phyloP scores from a whole-genome alignment of 1,140 invertebrate species.

The Sinonovacula constricta region DNA sequence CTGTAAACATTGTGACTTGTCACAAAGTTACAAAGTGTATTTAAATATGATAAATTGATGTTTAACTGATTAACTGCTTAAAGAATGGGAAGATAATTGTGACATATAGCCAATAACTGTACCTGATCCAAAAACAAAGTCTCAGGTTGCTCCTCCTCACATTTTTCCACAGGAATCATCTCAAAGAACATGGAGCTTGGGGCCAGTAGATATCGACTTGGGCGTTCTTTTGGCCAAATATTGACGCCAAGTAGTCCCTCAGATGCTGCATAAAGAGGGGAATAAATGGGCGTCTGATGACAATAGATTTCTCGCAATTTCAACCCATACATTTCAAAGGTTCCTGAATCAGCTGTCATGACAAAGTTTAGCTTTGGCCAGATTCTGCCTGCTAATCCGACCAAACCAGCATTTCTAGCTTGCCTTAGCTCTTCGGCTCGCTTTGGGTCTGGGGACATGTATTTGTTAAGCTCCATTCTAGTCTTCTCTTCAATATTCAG shows the following conservation, averaged over 20 bases:
- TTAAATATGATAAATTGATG: no score
- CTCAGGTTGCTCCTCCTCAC: constrained; percentile 68
- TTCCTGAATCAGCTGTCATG: constrained; percentile 72
- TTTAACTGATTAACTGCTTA: no score
- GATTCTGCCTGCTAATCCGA: constrained; percentile 68
- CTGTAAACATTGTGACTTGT: background rate
- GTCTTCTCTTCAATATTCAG: constrained; percentile 66
- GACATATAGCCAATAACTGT: background rate
- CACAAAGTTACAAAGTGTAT: background rate
- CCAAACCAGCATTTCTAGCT: constrained; percentile 59
- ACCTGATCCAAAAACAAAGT: constrained; percentile 75
- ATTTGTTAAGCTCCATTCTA: constrained; percentile 63
- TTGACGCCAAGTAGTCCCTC: constrained; percentile 77
- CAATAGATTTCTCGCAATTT: constrained; percentile 68
- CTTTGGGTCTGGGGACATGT: constrained; percentile 68
- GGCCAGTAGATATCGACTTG: constrained; percentile 69
- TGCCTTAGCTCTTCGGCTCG: constrained; percentile 70
- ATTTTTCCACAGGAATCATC: constrained; percentile 73
- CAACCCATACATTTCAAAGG: constrained; percentile 72
- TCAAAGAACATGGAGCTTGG: constrained; percentile 75
- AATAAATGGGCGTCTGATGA: constrained; percentile 72
- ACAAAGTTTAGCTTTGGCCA: constrained; percentile 75
- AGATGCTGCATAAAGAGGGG: constrained; percentile 76
- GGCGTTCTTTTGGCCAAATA: constrained; percentile 67
- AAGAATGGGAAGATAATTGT: no score